phyloP scores from a whole-genome alignment of 1,140 invertebrate species.

The Kradibia gibbosae region DNA sequence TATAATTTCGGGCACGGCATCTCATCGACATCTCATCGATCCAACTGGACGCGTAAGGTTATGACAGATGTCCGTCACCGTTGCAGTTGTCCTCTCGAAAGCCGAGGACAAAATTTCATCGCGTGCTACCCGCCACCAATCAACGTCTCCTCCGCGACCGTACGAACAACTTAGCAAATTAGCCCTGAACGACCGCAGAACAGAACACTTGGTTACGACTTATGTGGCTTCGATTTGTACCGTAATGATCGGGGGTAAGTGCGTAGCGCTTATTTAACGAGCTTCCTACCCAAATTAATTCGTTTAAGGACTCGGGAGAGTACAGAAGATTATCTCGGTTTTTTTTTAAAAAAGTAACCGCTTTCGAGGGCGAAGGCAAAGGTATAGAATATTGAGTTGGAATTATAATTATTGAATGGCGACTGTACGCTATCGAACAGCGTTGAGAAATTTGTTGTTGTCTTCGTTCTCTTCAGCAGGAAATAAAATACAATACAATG shows the following conservation, averaged over 20 bases:
- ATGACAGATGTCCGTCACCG: not conserved
- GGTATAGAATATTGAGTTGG: not conserved
- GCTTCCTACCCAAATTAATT: not conserved
- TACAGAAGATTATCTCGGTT: not conserved
- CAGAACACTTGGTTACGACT: conserved; percentile 6
- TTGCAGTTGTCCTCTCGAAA: not conserved
- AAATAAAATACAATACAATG: too few species aligned
- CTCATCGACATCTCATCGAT: not conserved
- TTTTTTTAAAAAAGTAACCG: not conserved
- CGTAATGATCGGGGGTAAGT: not conserved
- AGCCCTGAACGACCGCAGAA: not conserved
- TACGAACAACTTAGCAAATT: conserved; percentile 3
- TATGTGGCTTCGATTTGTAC: conserved; percentile 23
- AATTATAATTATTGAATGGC: not conserved
- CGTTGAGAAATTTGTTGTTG: too few species aligned
- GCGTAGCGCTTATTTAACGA: conserved; percentile 23
- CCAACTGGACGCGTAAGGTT: not conserved
- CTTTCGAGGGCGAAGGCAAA: not conserved
- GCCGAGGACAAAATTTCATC: conserved; percentile 10
- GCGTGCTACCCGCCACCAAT: not conserved
- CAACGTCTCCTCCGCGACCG: not conserved
- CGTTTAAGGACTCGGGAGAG: not conserved
- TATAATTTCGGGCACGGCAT: not conserved
- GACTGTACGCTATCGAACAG: too few species aligned
- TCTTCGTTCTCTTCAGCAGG: too few species aligned